Evolutionary conservation across 2,888 invertebrate genomes (phyloP).

Genomic region (Spicauda simplicius): DNA sequence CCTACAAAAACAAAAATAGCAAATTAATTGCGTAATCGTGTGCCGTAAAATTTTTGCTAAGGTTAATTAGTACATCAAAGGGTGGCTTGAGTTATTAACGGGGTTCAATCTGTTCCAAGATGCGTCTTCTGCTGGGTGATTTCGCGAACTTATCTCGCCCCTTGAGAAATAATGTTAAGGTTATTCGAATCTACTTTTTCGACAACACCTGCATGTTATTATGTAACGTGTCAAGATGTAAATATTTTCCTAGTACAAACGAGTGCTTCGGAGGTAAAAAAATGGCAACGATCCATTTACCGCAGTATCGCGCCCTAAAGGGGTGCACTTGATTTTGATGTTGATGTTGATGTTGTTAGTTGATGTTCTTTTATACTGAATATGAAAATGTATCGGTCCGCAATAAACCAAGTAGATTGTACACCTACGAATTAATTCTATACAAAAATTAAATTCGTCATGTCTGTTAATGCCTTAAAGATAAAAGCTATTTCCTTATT

Average conservation of each 20-base stretch:
- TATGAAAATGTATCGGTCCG: too few species aligned
- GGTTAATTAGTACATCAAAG: constrained; percentile 59
- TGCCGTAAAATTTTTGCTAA: constrained; percentile 63
- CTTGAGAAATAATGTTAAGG: background rate
- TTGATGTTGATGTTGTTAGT: too few species aligned
- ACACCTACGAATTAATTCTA: too few species aligned
- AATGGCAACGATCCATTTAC: too few species aligned
- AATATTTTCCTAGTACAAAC: too few species aligned
- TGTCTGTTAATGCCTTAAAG: too few species aligned
- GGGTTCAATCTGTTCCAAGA: constrained; percentile 4
- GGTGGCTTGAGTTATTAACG: constrained; percentile 41
- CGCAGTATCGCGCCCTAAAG: too few species aligned
- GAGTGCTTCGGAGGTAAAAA: too few species aligned
- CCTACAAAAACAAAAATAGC: constrained; percentile 82
- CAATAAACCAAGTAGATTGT: too few species aligned
- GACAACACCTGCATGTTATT: background rate
- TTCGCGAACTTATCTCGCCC: background rate
- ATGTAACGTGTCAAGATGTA: background rate
- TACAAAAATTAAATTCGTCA: background rate
- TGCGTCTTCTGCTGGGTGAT: background rate
- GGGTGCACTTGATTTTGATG: too few species aligned
- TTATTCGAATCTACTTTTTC: background rate
- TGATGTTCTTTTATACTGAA: too few species aligned
- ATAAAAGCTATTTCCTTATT: too few species aligned
- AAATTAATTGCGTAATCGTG: constrained; percentile 81